These are phyloP conservation scores for Gadus macrocephalus DNA, from an alignment of 2,113 vertebrate genomes.

Conservation along the genomic window DNA sequence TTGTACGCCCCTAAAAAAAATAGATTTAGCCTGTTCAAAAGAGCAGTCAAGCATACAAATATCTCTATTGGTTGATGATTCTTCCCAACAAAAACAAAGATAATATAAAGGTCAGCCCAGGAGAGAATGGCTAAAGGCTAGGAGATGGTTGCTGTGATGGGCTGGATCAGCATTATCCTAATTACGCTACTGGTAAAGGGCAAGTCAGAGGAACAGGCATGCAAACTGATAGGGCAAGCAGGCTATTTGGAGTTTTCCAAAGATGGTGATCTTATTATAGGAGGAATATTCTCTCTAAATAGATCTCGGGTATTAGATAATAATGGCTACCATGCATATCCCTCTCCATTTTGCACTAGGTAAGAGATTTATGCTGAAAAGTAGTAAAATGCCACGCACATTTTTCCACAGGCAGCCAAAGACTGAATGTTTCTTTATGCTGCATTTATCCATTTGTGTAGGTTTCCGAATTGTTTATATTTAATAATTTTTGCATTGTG, in stretches of 20 bases:
- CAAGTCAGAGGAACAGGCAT: constrained; percentile 46
- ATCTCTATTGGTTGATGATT: too few species aligned
- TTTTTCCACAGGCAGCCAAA: too few species aligned
- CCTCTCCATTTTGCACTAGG: constrained; percentile 37
- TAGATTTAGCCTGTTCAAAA: not conserved
- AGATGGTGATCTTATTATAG: constrained; percentile 59
- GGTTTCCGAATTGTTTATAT: too few species aligned
- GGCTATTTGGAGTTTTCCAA: constrained; percentile 54
- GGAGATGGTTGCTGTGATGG: constrained; percentile 40
- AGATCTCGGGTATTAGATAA: constrained; percentile 14
- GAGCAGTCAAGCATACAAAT: too few species aligned
- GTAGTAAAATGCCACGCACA: too few species aligned
- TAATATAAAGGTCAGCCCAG: too few species aligned
- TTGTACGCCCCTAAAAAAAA: not conserved
- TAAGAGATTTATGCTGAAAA: constrained; percentile 24
- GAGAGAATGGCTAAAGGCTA: too few species aligned
- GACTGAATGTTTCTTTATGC: too few species aligned
- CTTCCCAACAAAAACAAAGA: too few species aligned
- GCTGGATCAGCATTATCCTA: constrained; percentile 36
- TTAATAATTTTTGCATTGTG: too few species aligned
- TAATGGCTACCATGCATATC: constrained; percentile 35
- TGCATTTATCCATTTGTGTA: too few species aligned
- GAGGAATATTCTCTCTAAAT: constrained; percentile 52
- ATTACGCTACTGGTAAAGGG: constrained; percentile 33
- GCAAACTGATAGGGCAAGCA: constrained; percentile 50